Evolutionary conservation across 2,113 vertebrate genomes (phyloP).

Genomic region (Pachycephala philippinensis): DNA sequence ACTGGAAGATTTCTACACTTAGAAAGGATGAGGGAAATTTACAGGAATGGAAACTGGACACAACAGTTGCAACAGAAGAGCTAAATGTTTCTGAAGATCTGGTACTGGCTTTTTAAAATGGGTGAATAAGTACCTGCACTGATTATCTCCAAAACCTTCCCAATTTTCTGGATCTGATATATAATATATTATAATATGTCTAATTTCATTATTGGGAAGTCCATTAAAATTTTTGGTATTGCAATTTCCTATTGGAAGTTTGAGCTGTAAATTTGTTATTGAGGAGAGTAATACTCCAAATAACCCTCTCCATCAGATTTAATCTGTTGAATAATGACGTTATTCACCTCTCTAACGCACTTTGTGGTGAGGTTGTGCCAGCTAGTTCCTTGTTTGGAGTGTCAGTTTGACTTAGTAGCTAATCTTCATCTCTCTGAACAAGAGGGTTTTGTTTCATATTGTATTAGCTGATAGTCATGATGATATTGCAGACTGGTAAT

Average conservation of each 20-base stretch:
- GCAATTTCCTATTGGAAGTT: background rate
- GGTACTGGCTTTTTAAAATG: background rate
- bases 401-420: background rate
- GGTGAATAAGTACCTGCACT: background rate
- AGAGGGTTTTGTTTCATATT: background rate
- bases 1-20: background rate
- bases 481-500: background rate
- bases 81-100: background rate
- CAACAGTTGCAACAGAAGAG: background rate
- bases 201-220: background rate
- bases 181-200: background rate
- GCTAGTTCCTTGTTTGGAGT: background rate
- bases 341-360: background rate
- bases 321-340: background rate
- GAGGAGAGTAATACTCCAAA: background rate
- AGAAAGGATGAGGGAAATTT: background rate
- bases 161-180: background rate
- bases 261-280: background rate
- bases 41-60: background rate
- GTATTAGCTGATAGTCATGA: background rate
- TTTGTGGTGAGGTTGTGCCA: background rate
- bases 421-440: background rate
- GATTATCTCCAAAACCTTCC: background rate
- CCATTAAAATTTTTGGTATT: background rate
- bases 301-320: background rate